These are phyloP conservation scores for Danaus plexippus DNA, from an alignment of 1,140 invertebrate species.

Conservation along the genomic window DNA sequence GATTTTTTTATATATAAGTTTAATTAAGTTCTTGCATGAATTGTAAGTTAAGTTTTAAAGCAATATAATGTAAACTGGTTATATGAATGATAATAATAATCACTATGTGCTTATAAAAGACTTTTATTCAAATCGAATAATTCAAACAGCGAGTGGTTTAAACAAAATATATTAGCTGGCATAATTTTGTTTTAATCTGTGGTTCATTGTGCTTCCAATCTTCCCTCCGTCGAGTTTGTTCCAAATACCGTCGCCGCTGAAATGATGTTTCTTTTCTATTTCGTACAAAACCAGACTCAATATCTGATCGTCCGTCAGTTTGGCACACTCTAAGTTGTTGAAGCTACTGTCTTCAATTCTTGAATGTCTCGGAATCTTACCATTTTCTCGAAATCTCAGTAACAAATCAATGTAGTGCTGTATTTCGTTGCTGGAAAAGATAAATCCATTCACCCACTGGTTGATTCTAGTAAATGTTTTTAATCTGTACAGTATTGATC, in stretches of 20 bases:
- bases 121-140: conserved; percentile 32
- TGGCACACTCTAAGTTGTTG: conserved; percentile 30
- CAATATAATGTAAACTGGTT: conserved; percentile 15
- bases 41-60: conserved; percentile 19
- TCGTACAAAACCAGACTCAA: conserved; percentile 57
- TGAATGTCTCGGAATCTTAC: neutral
- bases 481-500: too few relatives aligned
- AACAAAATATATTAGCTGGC: conserved; percentile 1
- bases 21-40: conserved; percentile 9
- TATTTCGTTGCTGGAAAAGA: conserved; percentile 33
- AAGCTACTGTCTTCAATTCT: conserved; percentile 28
- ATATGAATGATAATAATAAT: conserved; percentile 15
- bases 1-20: conserved; percentile 3
- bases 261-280: conserved; percentile 62
- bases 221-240: conserved; percentile 30
- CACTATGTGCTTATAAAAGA: conserved; percentile 39
- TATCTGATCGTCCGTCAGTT: conserved; percentile 49
- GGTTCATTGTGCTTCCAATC: conserved; percentile 7
- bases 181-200: conserved; percentile 13
- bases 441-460: too few relatives aligned
- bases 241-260: conserved; percentile 63
- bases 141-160: neutral
- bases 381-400: conserved; percentile 25
- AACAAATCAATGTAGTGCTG: conserved; percentile 34
- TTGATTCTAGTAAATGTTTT: too few relatives aligned